Conservation (phyloP, 2,888 invertebrate genomes). For the Patella pellucida region DNA sequence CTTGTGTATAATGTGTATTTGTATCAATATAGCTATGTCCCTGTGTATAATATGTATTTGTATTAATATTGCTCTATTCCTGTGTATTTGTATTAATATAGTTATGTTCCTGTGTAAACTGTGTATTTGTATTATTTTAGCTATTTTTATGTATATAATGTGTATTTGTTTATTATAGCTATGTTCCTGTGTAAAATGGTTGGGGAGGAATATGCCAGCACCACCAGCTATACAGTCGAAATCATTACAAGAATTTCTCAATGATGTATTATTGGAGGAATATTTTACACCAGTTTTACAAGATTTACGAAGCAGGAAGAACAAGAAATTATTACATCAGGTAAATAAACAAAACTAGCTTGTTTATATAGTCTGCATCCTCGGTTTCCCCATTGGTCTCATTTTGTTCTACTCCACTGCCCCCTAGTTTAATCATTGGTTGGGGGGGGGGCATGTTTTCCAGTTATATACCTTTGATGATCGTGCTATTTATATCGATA, state of each 20-base stretch:
- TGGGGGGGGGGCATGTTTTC: no score
- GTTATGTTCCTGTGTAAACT: slow-evolving; percentile 54
- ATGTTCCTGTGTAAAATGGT: slow-evolving; percentile 52
- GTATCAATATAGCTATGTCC: slow-evolving; percentile 43
- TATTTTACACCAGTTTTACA: slow-evolving; percentile 59
- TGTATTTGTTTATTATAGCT: slow-evolving; percentile 40
- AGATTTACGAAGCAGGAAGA: slow-evolving; percentile 51
- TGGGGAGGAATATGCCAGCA: slow-evolving; percentile 41
- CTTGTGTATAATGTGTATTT: slow-evolving; percentile 43
- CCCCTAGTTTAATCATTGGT: no score
- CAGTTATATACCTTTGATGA: no score
- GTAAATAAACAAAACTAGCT: slow-evolving; percentile 31
- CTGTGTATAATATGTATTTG: slow-evolving; percentile 42
- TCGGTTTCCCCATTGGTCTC: no score
- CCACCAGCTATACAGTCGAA: slow-evolving; percentile 42
- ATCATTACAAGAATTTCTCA: slow-evolving; percentile 47
- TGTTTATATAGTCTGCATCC: no score
- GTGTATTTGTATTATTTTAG: background rate
- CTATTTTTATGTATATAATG: background rate
- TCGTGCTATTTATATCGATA: no score
- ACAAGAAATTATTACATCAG: slow-evolving; percentile 54
- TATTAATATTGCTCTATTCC: background rate
- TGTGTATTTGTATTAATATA: slow-evolving; percentile 27
- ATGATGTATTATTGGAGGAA: slow-evolving; percentile 46
- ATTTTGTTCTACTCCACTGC: no score